A percentile compares a stretch with the other conserved stretches of the same genome.
Evolutionary conservation across 2,797 vertebrate species (phyloP).

Genomic region (Tympanoctomys barrerae): DNA sequence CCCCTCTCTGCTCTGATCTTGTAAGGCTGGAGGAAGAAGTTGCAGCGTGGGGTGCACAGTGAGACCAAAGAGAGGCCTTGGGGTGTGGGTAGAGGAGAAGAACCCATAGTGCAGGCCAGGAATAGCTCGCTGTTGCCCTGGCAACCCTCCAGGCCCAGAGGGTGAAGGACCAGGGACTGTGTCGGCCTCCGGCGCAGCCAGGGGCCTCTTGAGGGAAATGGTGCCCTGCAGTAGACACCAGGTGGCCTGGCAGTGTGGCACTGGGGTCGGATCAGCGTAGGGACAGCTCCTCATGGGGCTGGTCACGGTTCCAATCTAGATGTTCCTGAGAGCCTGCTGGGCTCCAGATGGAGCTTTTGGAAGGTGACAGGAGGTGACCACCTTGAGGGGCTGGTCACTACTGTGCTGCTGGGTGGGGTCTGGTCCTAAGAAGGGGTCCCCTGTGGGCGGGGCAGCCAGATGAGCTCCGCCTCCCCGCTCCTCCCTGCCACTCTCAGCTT

Average conservation of each 20-base stretch:
- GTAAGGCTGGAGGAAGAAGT: not conserved
- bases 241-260: not conserved
- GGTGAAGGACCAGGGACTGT: slow-evolving; percentile 54
- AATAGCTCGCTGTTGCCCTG: slow-evolving; percentile 72
- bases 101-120: slow-evolving; percentile 55
- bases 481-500: not conserved
- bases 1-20: slow-evolving; percentile 3
- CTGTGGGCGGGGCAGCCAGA: not conserved
- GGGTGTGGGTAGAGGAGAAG: slow-evolving; percentile 34
- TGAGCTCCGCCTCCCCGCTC: not conserved
- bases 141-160: slow-evolving; percentile 59
- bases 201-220: slow-evolving; percentile 51
- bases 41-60: slow-evolving; percentile 43
- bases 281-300: not conserved
- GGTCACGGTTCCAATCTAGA: not conserved
- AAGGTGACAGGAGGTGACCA: no score
- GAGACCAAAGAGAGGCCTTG: slow-evolving; percentile 6
- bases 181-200: not conserved
- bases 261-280: not conserved
- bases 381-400: not conserved
- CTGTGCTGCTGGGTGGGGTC: not conserved
- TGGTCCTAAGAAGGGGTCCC: not conserved
- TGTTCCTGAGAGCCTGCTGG: not conserved
- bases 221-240: not conserved
- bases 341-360: not conserved